Evolutionary conservation across 2,888 invertebrate genomes (phyloP), one percentile per base, ranked within the genome.

Genomic region (Pachycephus smyrnensis): DNA sequence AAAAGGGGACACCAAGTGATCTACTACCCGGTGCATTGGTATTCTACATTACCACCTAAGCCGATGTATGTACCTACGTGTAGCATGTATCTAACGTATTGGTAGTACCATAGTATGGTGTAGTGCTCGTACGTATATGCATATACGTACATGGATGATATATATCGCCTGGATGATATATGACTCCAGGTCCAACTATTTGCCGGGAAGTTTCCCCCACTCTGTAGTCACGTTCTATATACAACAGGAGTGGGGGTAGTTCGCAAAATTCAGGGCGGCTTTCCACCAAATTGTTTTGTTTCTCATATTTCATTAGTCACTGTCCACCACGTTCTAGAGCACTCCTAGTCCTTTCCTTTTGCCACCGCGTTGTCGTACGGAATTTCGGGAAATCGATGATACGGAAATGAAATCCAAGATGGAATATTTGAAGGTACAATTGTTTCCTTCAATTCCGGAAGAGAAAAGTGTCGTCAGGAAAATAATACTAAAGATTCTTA

Each of bases 101-200:
- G 40, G 15, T 15, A 6, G 40, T 40, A 23, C 23, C 23, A 55
- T 55, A 23, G 23, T 55, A 55, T 55, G 55, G 55, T 55, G 23
- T 9, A 15, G 55, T 55, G 55, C n/a, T 69, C 69, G 11, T 68
- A 31, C 81, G 80, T 81, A 79, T 79, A 81, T 80, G 79, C 78
- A 81, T 79, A 79, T 81, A 80, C 81, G 82, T 80, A 84, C 79
- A 80, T 40, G 40, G 6, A 55, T 76, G 69, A 15, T 71, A 23
- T 71, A 71, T 23, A 71, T 84, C 84, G 83, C 85, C 82, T 80
- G 77, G 82, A 87, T 88, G 87, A 88, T 87, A 80, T 85, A 88
- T 84, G 86, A 81, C 80, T 80, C 77, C 71, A 80, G 82, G 82
- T 37, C 83, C 84, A 85, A 86, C 87, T 87, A 87, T 88, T 87